Evolutionary conservation across 1,140 invertebrate species (phyloP).

Genomic region (Tetramorium simillimum): DNA sequence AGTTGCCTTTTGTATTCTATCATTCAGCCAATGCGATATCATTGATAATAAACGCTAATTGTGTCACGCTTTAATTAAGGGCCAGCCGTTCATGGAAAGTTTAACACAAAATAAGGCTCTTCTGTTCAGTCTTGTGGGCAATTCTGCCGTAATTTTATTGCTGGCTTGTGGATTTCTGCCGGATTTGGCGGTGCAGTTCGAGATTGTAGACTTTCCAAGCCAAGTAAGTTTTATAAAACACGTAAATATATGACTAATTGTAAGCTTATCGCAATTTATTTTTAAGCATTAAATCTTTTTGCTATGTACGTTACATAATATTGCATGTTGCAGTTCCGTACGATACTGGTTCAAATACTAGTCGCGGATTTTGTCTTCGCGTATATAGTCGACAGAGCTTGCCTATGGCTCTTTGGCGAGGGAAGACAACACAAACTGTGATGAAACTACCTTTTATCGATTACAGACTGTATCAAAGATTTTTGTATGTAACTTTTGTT

Average conservation of each 20-base stretch:
- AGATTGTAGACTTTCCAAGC: constrained; percentile 95
- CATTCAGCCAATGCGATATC: constrained; percentile 24
- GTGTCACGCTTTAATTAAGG: constrained; percentile 87
- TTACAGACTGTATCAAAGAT: constrained; percentile 48
- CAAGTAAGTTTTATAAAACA: constrained; percentile 88
- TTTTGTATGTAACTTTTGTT: constrained; percentile 57
- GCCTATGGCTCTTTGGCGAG: constrained; percentile 96
- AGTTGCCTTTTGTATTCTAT: constrained; percentile 70
- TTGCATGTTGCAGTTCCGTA: constrained; percentile 92
- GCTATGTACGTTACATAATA: constrained; percentile 3
- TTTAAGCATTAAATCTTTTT: background rate
- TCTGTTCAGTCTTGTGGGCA: constrained; percentile 94
- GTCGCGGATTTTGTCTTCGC: constrained; percentile 93
- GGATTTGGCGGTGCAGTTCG: constrained; percentile 92
- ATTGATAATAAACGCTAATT: constrained; percentile 44
- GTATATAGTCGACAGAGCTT: constrained; percentile 93
- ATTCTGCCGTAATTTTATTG: constrained; percentile 90
- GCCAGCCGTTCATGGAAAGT: constrained; percentile 99
- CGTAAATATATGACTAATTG: background rate
- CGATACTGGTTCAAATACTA: constrained; percentile 91
- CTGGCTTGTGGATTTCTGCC: constrained; percentile 92
- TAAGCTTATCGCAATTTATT: background rate
- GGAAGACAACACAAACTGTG: constrained; percentile 86
- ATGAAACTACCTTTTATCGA: constrained; percentile 68
- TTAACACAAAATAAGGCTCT: constrained; percentile 96